These are phyloP conservation scores for Lithophane semibrunnea DNA, from an alignment of 2,888 invertebrate genomes.

Conservation along the genomic window DNA sequence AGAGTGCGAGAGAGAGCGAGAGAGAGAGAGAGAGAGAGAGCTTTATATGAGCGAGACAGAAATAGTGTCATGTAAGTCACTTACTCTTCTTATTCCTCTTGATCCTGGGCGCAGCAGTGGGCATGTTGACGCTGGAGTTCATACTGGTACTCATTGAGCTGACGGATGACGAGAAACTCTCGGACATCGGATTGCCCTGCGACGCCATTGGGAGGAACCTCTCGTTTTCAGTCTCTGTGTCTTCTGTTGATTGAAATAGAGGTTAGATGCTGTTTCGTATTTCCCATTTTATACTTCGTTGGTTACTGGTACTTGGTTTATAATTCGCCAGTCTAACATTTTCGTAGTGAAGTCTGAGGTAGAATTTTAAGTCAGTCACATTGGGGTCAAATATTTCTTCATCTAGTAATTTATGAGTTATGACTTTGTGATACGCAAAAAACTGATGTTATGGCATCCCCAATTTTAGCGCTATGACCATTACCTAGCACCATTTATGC, in stretches of 20 bases:
- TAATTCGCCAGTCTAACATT: not conserved
- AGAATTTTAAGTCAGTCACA: not conserved
- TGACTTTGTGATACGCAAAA: not conserved
- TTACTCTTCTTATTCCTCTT: constrained; percentile 85
- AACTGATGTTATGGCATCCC: not conserved
- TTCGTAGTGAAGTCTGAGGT: too few relatives aligned
- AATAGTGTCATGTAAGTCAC: not conserved
- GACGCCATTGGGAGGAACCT: constrained; percentile 92
- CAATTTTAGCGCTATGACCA: too few relatives aligned
- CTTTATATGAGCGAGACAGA: not conserved
- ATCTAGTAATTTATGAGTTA: not conserved
- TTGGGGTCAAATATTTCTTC: not conserved
- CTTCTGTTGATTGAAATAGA: constrained; percentile 84
- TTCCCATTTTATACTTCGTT: too few relatives aligned
- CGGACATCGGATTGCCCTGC: constrained; percentile 88
- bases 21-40: too few relatives aligned
- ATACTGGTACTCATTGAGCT: constrained; percentile 93
- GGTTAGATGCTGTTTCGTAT: not conserved
- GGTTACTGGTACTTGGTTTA: too few relatives aligned
- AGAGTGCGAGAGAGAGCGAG: not conserved
- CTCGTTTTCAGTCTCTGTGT: constrained; percentile 92
- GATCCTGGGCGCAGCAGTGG: constrained; percentile 80
- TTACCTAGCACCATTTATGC: not conserved
- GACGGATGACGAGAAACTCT: constrained; percentile 91
- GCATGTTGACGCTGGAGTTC: constrained; percentile 90